Percentiles rank a stretch among this genome's conserved stretches.
Conservation (phyloP, 1,140 invertebrate genomes). For the Sogatella furcifera region DNA sequence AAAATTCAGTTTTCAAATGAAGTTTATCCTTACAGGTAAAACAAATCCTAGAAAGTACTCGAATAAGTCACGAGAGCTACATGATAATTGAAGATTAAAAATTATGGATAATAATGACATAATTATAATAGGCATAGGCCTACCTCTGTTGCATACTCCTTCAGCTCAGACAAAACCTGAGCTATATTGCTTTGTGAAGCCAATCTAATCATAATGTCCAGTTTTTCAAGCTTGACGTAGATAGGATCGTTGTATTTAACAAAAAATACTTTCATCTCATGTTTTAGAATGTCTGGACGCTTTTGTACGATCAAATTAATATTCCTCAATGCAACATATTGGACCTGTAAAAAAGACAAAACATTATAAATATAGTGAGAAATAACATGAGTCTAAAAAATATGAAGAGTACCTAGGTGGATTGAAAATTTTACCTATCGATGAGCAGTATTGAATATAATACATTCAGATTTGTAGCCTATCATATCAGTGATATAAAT, state of each 20-base stretch:
- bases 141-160: constrained; percentile 69
- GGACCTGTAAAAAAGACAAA: constrained; percentile 43
- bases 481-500: too few relatives aligned
- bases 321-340: constrained; percentile 96
- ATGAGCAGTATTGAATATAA: too few relatives aligned
- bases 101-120: too few relatives aligned
- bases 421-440: too few relatives aligned
- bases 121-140: neutral
- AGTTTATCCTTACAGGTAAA: too few relatives aligned
- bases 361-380: neutral
- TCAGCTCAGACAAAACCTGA: constrained; percentile 95
- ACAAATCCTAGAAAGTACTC: too few relatives aligned
- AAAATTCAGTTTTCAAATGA: too few relatives aligned
- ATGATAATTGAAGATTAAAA: too few relatives aligned
- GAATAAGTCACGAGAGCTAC: too few relatives aligned
- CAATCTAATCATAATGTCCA: constrained; percentile 99
- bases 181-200: constrained; percentile 97
- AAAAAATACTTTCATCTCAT: constrained; percentile 99
- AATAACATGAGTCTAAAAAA: too few relatives aligned
- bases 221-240: constrained; percentile 98
- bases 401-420: too few relatives aligned
- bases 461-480: too few relatives aligned
- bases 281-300: constrained; percentile 96
- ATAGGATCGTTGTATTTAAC: constrained; percentile 99
- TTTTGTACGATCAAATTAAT: constrained; percentile 99